Percentiles rank a stretch among this genome's conserved stretches.
phyloP scores from a whole-genome alignment of 2,113 vertebrate genomes.

The Plecotus auritus region DNA sequence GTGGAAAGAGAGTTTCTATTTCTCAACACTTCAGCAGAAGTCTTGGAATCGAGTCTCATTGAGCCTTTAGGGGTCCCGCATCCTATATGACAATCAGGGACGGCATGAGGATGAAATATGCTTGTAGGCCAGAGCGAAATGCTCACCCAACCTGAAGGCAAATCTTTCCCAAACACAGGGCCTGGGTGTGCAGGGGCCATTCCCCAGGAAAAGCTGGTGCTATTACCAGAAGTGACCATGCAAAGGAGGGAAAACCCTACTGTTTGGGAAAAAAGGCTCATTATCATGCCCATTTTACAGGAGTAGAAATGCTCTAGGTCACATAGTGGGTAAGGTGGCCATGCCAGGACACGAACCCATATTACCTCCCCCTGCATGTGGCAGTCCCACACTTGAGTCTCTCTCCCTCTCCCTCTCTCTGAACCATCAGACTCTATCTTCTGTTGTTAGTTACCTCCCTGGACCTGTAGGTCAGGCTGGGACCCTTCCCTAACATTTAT shows the following conservation, averaged over 20 bases:
- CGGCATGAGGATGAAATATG: background rate
- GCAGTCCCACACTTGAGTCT: background rate
- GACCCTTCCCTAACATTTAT: background rate
- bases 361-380: too few species aligned
- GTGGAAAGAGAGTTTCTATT: background rate
- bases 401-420: background rate
- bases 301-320: background rate
- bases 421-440: background rate
- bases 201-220: background rate
- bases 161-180: background rate
- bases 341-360: background rate
- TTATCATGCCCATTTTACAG: background rate
- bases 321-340: background rate
- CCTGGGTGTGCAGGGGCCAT: background rate
- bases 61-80: background rate
- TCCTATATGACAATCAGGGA: background rate
- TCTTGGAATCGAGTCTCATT: background rate
- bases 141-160: background rate
- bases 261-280: background rate
- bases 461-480: background rate
- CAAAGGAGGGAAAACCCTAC: background rate
- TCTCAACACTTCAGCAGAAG: background rate
- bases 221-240: background rate
- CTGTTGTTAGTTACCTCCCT: background rate
- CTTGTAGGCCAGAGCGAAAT: background rate